phyloP scores from a whole-genome alignment of 2,888 invertebrate species.

The Torymus auratus region DNA sequence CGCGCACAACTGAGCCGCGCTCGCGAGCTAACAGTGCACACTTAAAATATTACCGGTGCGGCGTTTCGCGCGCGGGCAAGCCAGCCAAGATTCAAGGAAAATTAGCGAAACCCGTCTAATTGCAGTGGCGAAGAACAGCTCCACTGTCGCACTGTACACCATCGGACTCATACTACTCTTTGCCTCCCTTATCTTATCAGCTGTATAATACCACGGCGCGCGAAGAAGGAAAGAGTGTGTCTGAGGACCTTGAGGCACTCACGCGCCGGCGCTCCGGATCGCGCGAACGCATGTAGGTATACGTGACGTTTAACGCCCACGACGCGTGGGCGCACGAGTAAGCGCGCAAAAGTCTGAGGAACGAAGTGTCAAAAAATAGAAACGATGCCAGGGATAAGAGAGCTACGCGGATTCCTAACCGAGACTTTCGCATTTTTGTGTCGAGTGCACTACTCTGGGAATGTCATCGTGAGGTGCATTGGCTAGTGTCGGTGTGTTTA shows the following conservation, averaged over 20 bases:
- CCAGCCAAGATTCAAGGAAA: conserved; percentile 31
- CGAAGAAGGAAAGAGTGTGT: too few species aligned
- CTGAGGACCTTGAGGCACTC: neutral
- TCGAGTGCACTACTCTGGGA: too few species aligned
- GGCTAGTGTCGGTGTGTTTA: too few species aligned
- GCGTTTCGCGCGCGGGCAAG: neutral
- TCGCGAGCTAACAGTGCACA: too few species aligned
- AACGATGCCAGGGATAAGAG: conserved; percentile 44
- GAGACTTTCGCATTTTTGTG: too few species aligned
- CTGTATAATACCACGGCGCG: neutral
- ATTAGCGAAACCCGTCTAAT: conserved; percentile 41
- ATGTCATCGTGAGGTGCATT: too few species aligned
- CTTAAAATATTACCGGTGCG: conserved; percentile 9
- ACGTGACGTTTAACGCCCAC: too few species aligned
- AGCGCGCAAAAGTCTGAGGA: neutral
- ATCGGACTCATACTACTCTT: too few species aligned
- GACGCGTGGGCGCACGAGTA: neutral
- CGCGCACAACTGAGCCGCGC: too few species aligned
- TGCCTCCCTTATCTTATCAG: neutral
- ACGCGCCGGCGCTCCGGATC: neutral
- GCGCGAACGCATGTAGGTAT: neutral
- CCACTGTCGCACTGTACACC: too few species aligned
- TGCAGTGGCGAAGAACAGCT: conserved; percentile 1
- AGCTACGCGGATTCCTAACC: too few species aligned
- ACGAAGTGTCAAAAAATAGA: conserved; percentile 50